These are phyloP conservation scores for Parelbella ahira DNA, from an alignment of 2,888 invertebrate genomes.

Conservation along the genomic window DNA sequence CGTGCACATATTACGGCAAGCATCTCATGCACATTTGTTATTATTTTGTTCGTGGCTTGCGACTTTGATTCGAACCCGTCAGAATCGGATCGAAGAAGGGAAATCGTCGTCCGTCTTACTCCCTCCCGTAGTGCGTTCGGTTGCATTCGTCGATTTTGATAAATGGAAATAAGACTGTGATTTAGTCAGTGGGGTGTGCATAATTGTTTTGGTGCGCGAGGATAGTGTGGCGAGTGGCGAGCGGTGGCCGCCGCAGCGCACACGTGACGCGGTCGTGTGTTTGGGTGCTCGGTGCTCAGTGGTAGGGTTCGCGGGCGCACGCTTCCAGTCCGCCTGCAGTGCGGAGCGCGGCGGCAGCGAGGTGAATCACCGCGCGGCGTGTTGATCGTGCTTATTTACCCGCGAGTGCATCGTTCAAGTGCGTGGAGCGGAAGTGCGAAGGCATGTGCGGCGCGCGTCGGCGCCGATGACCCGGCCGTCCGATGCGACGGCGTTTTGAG, in stretches of 20 bases:
- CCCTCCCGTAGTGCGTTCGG: conserved; percentile 47
- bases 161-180: conserved; percentile 53
- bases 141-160: conserved; percentile 48
- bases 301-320: conserved; percentile 60
- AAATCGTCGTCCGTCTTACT: conserved; percentile 63
- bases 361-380: conserved; percentile 74
- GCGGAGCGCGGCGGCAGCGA: conserved; percentile 59
- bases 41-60: conserved; percentile 85
- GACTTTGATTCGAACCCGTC: conserved; percentile 81
- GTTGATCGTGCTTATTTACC: conserved; percentile 74
- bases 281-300: conserved; percentile 60
- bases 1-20: conserved; percentile 73
- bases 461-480: conserved; percentile 74
- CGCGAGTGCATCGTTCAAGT: conserved; percentile 71
- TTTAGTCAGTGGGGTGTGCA: conserved; percentile 51
- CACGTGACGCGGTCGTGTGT: conserved; percentile 72
- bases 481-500: conserved; percentile 61
- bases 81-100: conserved; percentile 62
- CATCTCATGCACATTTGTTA: conserved; percentile 85
- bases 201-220: conserved; percentile 56
- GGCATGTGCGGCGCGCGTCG: conserved; percentile 71
- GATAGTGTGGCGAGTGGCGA: conserved; percentile 52
- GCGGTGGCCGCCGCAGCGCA: conserved; percentile 51
- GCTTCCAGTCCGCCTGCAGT: conserved; percentile 65
- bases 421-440: conserved; percentile 74